These are phyloP conservation scores for Drosophila miranda DNA, from an alignment of 1,140 invertebrate genomes.

Conservation along the genomic window DNA sequence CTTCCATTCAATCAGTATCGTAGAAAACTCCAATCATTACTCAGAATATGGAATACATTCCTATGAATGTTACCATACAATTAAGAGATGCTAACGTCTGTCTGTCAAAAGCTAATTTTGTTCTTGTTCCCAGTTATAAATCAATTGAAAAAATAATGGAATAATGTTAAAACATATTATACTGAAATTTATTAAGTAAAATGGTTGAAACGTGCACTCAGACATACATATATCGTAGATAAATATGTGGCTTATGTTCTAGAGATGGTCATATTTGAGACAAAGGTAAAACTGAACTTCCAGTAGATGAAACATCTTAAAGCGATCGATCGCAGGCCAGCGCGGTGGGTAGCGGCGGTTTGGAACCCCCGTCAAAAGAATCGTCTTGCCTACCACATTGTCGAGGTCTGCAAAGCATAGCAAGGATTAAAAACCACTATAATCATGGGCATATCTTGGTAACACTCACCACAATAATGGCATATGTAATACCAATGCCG, in stretches of 20 bases:
- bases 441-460: background rate
- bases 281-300: slow-evolving; percentile 41
- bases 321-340: slow-evolving; percentile 35
- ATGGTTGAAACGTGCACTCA: slow-evolving; percentile 22
- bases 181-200: slow-evolving; percentile 56
- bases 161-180: slow-evolving; percentile 23
- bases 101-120: background rate
- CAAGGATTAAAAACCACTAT: background rate
- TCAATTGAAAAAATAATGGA: no score
- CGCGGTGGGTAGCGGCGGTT: slow-evolving; percentile 17
- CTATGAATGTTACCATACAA: no score
- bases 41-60: no score
- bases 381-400: slow-evolving; percentile 44
- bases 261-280: slow-evolving; percentile 30
- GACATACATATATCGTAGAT: slow-evolving; percentile 20
- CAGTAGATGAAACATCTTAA: slow-evolving; percentile 39
- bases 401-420: slow-evolving; percentile 44
- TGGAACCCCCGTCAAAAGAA: slow-evolving; percentile 21
- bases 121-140: no score
- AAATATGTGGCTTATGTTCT: slow-evolving; percentile 30
- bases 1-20: no score
- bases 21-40: background rate
- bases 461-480: slow-evolving; percentile 83
- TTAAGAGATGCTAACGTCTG: background rate
- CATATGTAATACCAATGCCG: slow-evolving; percentile 84